These are phyloP conservation scores for Corvus cornix DNA, from an alignment of 2,113 vertebrate genomes.

Conservation along the genomic window DNA sequence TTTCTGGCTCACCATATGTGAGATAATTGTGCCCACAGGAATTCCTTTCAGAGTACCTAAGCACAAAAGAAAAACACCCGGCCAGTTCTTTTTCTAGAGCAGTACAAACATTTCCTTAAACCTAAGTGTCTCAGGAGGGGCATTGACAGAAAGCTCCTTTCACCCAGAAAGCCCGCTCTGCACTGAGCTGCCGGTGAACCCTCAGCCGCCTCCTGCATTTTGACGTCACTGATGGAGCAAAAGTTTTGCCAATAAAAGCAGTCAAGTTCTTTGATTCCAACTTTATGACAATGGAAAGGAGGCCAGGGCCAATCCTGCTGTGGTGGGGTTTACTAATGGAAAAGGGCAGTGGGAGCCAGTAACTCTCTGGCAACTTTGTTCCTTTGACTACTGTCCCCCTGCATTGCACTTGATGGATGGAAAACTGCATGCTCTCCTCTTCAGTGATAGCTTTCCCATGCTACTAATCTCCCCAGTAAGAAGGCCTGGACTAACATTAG, in stretches of 20 bases:
- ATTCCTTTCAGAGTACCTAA: constrained; percentile 78
- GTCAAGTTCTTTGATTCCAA: constrained; percentile 69
- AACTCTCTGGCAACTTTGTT: not conserved
- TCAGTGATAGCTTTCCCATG: not conserved
- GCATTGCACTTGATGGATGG: not conserved
- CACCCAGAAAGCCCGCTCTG: constrained; percentile 60
- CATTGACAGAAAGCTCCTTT: constrained; percentile 76
- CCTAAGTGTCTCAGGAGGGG: constrained; percentile 76
- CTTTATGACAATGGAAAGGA: constrained; percentile 68
- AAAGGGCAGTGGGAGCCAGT: constrained; percentile 22
- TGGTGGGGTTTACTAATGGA: constrained; percentile 67
- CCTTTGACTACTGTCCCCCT: not conserved
- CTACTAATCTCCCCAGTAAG: not conserved
- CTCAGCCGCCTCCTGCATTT: constrained; percentile 47
- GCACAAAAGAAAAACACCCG: constrained; percentile 80
- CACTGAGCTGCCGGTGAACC: constrained; percentile 1
- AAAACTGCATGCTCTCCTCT: not conserved
- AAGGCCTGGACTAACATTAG: not conserved
- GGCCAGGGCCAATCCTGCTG: not conserved
- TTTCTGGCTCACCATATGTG: constrained; percentile 77
- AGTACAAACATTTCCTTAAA: constrained; percentile 82
- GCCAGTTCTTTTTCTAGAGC: constrained; percentile 74
- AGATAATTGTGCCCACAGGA: constrained; percentile 78
- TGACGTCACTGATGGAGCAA: constrained; percentile 62
- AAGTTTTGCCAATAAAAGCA: constrained; percentile 76